These are phyloP conservation scores for Sitophilus oryzae DNA, from an alignment of 1,140 invertebrate species.

Conservation along the genomic window DNA sequence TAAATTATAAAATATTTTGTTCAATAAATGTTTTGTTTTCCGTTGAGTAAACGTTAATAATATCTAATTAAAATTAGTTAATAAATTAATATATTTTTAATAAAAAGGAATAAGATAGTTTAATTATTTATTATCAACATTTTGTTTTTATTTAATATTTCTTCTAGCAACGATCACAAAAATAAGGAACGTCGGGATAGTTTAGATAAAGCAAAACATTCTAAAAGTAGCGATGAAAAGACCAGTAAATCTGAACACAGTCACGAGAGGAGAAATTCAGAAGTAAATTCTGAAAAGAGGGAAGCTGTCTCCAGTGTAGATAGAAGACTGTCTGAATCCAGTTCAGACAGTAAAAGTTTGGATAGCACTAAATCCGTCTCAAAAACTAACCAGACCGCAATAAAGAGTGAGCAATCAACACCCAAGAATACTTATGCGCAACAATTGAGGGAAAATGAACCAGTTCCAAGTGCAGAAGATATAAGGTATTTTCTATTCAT, in stretches of 20 bases:
- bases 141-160: not conserved
- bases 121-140: not conserved
- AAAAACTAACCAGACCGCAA: not conserved
- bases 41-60: too few relatives aligned
- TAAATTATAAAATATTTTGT: too few relatives aligned
- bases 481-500: constrained; percentile 11
- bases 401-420: constrained; percentile 1
- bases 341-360: not conserved
- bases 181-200: constrained; percentile 20
- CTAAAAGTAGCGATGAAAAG: constrained; percentile 18
- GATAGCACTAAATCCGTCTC: not conserved
- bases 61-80: too few relatives aligned
- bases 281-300: not conserved
- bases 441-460: not conserved
- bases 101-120: too few relatives aligned
- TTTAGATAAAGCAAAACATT: constrained; percentile 21
- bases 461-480: constrained; percentile 22
- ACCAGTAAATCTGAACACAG: constrained; percentile 4
- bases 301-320: not conserved
- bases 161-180: constrained; percentile 12
- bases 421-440: not conserved
- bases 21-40: too few relatives aligned
- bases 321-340: constrained; percentile 13
- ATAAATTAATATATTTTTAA: too few relatives aligned
- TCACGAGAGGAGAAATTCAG: constrained; percentile 12